These are phyloP conservation scores for Clarias batrachus DNA, from an alignment of 2,113 vertebrate species.

Conservation along the genomic window DNA sequence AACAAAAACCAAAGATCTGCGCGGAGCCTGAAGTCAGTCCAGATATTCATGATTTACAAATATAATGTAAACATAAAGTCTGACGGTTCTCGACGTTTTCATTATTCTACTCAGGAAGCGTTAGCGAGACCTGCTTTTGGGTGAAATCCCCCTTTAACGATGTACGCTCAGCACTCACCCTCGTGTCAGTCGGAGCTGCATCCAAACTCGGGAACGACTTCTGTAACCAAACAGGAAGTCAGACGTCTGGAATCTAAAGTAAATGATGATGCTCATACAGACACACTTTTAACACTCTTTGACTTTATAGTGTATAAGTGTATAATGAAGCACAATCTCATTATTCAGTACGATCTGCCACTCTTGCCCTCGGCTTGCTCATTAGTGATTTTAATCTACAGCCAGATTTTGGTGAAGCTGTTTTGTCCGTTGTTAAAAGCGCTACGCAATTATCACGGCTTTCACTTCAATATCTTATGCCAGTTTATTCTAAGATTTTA, in stretches of 20 bases:
- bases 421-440: neutral
- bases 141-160: neutral
- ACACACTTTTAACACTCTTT: neutral
- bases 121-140: neutral
- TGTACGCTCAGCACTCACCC: neutral
- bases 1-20: neutral
- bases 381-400: neutral
- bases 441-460: neutral
- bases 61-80: neutral
- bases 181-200: neutral
- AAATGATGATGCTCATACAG: neutral
- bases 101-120: neutral
- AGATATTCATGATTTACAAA: neutral
- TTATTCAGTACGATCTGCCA: neutral
- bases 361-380: neutral
- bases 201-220: neutral
- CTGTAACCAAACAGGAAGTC: neutral
- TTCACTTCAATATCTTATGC: neutral
- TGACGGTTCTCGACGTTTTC: too few species aligned
- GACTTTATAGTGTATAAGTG: neutral
- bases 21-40: neutral
- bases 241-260: neutral
- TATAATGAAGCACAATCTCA: neutral
- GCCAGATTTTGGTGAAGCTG: neutral
- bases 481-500: neutral